Evolutionary conservation across 1,140 invertebrate species (phyloP).

Genomic region (Helicoverpa armigera): DNA sequence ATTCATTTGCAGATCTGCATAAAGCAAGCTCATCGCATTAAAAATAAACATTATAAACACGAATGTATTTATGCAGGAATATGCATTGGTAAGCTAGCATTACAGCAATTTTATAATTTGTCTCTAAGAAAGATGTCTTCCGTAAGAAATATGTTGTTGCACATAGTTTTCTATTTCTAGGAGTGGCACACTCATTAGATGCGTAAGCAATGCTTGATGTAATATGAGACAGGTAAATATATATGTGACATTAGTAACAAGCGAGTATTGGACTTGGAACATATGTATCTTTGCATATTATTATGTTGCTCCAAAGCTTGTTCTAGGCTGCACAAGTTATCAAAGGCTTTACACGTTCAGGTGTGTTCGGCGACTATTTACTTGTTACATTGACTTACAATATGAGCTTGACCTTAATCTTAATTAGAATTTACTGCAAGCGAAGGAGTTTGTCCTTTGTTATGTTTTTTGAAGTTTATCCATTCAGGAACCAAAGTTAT

Average conservation of each 20-base stretch:
- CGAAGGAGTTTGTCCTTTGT: slow-evolving; percentile 10
- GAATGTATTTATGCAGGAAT: slow-evolving; percentile 1
- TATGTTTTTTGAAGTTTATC: slow-evolving; percentile 4
- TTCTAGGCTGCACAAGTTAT: background rate
- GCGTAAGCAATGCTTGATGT: background rate
- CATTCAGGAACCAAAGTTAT: slow-evolving; percentile 8
- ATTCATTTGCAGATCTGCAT: slow-evolving; percentile 35
- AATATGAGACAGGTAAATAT: background rate
- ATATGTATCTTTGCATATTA: slow-evolving; percentile 9
- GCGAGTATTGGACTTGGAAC: background rate
- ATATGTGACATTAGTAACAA: background rate
- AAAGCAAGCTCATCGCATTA: background rate
- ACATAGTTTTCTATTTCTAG: slow-evolving; percentile 7
- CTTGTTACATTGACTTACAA: slow-evolving; percentile 33
- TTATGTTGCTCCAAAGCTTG: background rate
- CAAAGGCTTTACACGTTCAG: background rate
- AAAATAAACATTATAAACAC: slow-evolving; percentile 14
- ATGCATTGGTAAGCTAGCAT: background rate
- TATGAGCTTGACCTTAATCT: slow-evolving; percentile 28
- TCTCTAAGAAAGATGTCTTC: slow-evolving; percentile 15
- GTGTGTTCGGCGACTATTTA: background rate
- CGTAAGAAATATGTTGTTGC: background rate
- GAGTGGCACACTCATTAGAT: background rate
- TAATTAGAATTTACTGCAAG: slow-evolving; percentile 31
- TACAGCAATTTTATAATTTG: background rate